These are phyloP conservation scores for Manacus vitellinus DNA, from an alignment of 2,113 vertebrate genomes.

Conservation along the genomic window DNA sequence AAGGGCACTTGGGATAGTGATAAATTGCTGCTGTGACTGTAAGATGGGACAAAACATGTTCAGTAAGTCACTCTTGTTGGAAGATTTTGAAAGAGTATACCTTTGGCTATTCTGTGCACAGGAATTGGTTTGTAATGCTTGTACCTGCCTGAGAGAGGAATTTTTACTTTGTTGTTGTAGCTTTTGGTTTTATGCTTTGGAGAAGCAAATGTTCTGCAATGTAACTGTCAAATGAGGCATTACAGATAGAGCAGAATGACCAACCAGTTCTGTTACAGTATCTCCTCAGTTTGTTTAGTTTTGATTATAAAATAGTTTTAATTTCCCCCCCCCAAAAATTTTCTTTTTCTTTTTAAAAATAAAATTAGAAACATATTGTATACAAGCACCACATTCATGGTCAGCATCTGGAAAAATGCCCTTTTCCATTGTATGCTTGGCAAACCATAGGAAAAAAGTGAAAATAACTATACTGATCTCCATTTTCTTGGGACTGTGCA, in stretches of 20 bases:
- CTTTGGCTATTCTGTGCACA: not conserved
- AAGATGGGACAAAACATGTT: not conserved
- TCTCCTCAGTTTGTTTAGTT: not conserved
- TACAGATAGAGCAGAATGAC: not conserved
- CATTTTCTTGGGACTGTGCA: not conserved
- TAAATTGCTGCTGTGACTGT: not conserved
- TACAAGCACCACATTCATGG: not conserved
- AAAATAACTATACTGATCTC: not conserved
- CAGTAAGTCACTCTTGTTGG: not conserved
- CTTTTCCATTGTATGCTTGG: not conserved
- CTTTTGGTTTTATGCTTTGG: not conserved
- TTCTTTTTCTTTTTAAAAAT: not conserved
- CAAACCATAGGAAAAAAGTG: not conserved
- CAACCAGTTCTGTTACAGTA: not conserved
- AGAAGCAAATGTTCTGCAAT: not conserved
- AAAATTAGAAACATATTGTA: not conserved
- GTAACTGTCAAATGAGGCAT: not conserved
- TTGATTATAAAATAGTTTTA: not conserved
- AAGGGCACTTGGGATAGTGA: not conserved
- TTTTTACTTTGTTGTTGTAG: not conserved
- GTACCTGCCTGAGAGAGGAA: not conserved
- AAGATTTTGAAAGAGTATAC: not conserved
- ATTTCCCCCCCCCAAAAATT: not conserved
- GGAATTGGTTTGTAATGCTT: not conserved
- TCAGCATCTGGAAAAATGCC: constrained; percentile 42